Percentiles rank a stretch among this genome's conserved stretches.
Conservation (phyloP, 2,113 vertebrate species). For the Lontra canadensis region DNA sequence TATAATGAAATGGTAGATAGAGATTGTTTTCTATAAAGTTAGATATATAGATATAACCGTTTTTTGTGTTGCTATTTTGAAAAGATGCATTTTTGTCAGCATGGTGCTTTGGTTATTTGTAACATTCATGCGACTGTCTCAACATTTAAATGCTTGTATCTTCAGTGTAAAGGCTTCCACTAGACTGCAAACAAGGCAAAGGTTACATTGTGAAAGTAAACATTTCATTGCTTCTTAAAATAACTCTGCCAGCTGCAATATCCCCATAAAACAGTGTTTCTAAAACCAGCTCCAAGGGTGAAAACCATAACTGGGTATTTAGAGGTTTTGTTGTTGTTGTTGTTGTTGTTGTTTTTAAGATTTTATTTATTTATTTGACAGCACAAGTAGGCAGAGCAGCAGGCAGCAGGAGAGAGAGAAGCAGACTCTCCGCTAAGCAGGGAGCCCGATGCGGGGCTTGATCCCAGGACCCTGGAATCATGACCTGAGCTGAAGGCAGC, state of each 20-base stretch:
- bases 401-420: too few species aligned
- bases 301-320: background rate
- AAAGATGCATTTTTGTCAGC: background rate
- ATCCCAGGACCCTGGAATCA: too few species aligned
- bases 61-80: background rate
- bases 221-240: constrained; percentile 42
- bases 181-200: constrained; percentile 48
- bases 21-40: background rate
- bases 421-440: too few species aligned
- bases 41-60: background rate
- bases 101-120: background rate
- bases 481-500: too few species aligned
- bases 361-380: too few species aligned
- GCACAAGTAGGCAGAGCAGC: too few species aligned
- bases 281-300: background rate
- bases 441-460: too few species aligned
- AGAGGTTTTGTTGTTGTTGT: background rate
- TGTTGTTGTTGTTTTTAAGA: too few species aligned
- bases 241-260: background rate
- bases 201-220: constrained; percentile 42
- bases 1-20: constrained; percentile 21
- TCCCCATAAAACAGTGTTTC: background rate
- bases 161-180: constrained; percentile 23
- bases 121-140: background rate
- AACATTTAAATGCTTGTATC: background rate